A percentile compares a stretch with the other conserved stretches of the same genome.
phyloP scores from a whole-genome alignment of 1,140 invertebrate genomes.

The Hermetia illucens region DNA sequence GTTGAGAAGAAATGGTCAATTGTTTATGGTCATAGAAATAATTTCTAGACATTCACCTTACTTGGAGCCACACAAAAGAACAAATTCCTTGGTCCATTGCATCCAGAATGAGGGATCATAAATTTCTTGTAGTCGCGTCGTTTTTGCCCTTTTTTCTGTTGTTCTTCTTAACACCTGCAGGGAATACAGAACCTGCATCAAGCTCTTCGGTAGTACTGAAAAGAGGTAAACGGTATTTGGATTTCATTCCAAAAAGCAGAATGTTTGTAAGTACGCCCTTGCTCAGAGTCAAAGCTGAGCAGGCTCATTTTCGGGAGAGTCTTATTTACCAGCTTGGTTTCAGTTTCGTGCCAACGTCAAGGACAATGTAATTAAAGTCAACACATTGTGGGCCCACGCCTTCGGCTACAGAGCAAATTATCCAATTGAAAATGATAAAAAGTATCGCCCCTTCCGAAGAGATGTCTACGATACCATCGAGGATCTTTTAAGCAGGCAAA shows the following conservation, averaged over 20 bases:
- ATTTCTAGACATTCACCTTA: too few species aligned
- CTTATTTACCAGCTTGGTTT: neutral
- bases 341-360: constrained; percentile 31
- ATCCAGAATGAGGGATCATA: too few species aligned
- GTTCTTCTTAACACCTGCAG: too few species aligned
- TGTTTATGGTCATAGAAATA: too few species aligned
- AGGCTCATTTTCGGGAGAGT: neutral
- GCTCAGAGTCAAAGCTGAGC: neutral
- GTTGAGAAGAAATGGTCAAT: too few species aligned
- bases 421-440: constrained; percentile 20
- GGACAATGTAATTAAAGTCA: constrained; percentile 31
- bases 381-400: constrained; percentile 29
- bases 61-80: too few species aligned
- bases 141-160: too few species aligned
- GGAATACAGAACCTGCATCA: too few species aligned
- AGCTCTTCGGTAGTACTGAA: too few species aligned
- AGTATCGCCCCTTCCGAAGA: constrained; percentile 7
- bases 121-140: too few species aligned
- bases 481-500: too few species aligned
- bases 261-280: constrained; percentile 4
- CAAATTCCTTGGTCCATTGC: too few species aligned
- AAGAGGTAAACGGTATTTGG: constrained; percentile 4
- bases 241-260: constrained; percentile 4
- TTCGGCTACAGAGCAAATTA: constrained; percentile 31
- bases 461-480: constrained; percentile 16